Base-by-base conservation (phyloP, 2,113 vertebrate species). In the Onychostoma macrolepis region DNA sequence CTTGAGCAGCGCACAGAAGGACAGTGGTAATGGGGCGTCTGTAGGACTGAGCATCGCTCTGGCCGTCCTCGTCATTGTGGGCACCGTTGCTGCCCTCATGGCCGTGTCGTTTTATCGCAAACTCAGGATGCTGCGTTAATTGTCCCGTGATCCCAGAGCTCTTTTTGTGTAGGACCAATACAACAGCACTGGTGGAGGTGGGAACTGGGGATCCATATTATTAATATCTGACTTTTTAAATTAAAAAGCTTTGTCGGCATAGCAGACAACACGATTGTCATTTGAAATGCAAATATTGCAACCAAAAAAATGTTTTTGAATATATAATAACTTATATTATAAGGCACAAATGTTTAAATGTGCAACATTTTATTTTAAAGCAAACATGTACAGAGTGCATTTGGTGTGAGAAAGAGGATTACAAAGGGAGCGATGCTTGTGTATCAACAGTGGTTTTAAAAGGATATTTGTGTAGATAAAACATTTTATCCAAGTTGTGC, bases 31-130 rank as follows among this genome's bases (percentile, higher is more conserved):
- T 0, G 87, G 78, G 0, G 28, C 87, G 0, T 92, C 91, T 41
- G 83, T 92, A 11, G 93, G 92, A 69, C 90, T 93, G 85, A 91
- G 91, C 21, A 87, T 94, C 33, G 89, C 93, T 0, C 91, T 94
- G 75, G 94, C 91, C 1, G 75, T 93, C 86, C 90, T 95, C 26
- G 33, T 91, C 82, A 83, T 92, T 38, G 87, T 91, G 26, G 91
- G 90, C 12, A 86, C 89, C 41, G 69, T 80, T 2, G 90, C 93
- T 72, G 83, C 91, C 65, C 89, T 93, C 36, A 85, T 91, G 85
- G 92, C 89, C 1, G 87, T 67, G 13, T 63, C 83, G 74, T 92
- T 94, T 88, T 91, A 94, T 90, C 84, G 67, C 36, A 92, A 91
- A 61, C 75, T 89, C 84, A 92, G 72, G 75, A 24, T 15, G 69